These are phyloP conservation scores for Oedothorax gibbosus DNA, from an alignment of 1,140 invertebrate genomes.

Conservation along the genomic window DNA sequence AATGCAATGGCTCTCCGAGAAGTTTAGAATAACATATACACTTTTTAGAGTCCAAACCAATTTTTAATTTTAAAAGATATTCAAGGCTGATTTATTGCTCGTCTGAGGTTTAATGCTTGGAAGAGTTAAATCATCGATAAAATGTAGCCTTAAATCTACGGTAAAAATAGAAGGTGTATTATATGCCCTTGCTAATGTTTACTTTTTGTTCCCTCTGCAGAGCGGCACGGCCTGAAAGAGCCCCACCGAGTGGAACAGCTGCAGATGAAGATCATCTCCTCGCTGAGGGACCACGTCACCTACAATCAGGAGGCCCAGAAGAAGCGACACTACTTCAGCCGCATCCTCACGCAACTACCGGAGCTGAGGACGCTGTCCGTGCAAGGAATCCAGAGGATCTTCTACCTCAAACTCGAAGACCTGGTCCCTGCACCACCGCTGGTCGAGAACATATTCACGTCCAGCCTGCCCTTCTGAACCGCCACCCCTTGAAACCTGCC, in stretches of 20 bases:
- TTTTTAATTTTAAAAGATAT: too few relatives aligned
- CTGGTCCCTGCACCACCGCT: conserved; percentile 89
- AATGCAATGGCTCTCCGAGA: too few relatives aligned
- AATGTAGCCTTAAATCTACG: too few relatives aligned
- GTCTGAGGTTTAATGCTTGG: too few relatives aligned
- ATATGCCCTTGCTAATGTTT: not conserved
- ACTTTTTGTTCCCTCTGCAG: conserved; percentile 71
- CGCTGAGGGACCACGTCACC: conserved; percentile 92
- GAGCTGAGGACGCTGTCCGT: conserved; percentile 91
- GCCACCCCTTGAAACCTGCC: not conserved
- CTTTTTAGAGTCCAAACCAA: too few relatives aligned
- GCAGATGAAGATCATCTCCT: conserved; percentile 95
- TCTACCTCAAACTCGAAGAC: conserved; percentile 93
- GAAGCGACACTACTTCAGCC: conserved; percentile 91
- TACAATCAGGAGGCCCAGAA: conserved; percentile 90
- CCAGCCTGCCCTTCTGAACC: conserved; percentile 87
- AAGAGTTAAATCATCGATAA: too few relatives aligned
- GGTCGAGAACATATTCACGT: conserved; percentile 94
- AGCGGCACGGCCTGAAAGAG: conserved; percentile 91
- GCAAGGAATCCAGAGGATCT: conserved; percentile 92
- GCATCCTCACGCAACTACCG: conserved; percentile 88
- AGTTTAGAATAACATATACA: too few relatives aligned
- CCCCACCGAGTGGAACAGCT: conserved; percentile 91
- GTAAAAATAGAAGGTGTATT: too few relatives aligned
- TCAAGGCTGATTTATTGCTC: too few relatives aligned